Percentiles rank a stretch among this genome's conserved stretches.
Evolutionary conservation across 2,797 vertebrate species (phyloP).

Genomic region (Parotocinclus haroldoi): DNA sequence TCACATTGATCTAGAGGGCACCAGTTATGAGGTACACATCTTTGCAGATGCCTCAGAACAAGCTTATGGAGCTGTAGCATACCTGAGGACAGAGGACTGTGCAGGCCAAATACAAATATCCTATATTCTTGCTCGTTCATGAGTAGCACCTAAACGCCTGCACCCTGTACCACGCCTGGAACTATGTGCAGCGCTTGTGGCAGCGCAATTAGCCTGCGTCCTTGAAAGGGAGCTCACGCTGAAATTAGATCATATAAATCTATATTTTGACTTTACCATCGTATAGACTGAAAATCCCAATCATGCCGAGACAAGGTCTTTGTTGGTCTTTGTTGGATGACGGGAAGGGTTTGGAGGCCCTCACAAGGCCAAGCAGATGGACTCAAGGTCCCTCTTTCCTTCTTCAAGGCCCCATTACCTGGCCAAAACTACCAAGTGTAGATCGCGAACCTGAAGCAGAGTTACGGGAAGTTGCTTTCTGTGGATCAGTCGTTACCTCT

Average conservation of each 20-base stretch:
- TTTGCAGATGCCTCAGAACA: constrained; percentile 25
- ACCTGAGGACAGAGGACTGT: constrained; percentile 5
- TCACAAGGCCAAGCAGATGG: constrained; percentile 1
- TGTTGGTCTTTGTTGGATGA: not conserved
- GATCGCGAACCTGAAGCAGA: not conserved
- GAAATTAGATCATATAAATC: not conserved
- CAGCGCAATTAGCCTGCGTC: constrained; percentile 12
- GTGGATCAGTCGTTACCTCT: not conserved
- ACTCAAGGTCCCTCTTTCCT: constrained; percentile 12
- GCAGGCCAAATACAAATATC: not conserved
- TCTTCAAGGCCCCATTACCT: not conserved
- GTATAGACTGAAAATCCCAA: constrained; percentile 21
- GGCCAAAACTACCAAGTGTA: not conserved
- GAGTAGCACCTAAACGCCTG: constrained; percentile 2
- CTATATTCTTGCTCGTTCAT: constrained; percentile 14
- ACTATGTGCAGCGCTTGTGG: constrained; percentile 17
- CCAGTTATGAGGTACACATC: constrained; percentile 18
- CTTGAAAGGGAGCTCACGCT: constrained; percentile 23
- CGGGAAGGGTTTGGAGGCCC: constrained; percentile 1
- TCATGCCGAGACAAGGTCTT: constrained; percentile 25
- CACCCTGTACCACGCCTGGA: constrained; percentile 15
- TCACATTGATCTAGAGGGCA: not conserved
- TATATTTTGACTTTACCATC: constrained; percentile 33
- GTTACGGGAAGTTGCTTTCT: not conserved
- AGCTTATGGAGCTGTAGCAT: constrained; percentile 24